Evolutionary conservation across 2,113 vertebrate species (phyloP), one percentile per base, ranked within the genome.

Genomic region (Halcyon senegalensis): DNA sequence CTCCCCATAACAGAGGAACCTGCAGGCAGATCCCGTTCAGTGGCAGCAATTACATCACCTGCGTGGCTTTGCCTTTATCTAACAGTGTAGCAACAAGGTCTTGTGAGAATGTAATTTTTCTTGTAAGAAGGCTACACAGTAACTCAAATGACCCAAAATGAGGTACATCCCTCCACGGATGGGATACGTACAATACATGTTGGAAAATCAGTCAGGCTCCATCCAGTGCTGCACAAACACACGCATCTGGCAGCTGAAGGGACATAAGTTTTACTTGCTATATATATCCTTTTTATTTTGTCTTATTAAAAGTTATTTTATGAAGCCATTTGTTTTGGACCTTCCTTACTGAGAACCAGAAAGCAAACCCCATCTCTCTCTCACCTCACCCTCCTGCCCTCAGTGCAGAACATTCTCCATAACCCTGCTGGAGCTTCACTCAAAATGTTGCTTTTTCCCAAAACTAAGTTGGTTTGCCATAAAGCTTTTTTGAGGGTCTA

Each of bases 191-290:
- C 15, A 37, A 39, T 0, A 0, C 6, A 31, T 25, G 19, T 28
- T 15, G 46, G 28, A 55, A 63, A 68, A 73, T 28, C 48, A 73
- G 1, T 9, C 27, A 2, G 2, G 19, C 13, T 84, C 18, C 19
- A 24, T n/a, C 13, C 11, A 24, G 0, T 27, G 51, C 44, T 75
- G 68, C 16, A 37, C 0, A 1, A 27, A 50, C 20, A 5, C 7
- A 13, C 13, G 10, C 41, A 4, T 5, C 10, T 18, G 18, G n/a
- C 12, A 44, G 28, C 21, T 20, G 37, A 76, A 75, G 13, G 5
- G 4, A 31, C 4, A 2, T 13, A 58, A 46, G 10, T 27, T n/a
- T 87, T 62, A 31, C 16, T 37, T 51, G 16, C 5, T 84, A 20
- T 23, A 15, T 39, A 12, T 44, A 53, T 25, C 12, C 48, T 39